A percentile compares a stretch with the other conserved stretches of the same genome.
phyloP scores from a whole-genome alignment of 2,888 invertebrate species.

The Erannis defoliaria region DNA sequence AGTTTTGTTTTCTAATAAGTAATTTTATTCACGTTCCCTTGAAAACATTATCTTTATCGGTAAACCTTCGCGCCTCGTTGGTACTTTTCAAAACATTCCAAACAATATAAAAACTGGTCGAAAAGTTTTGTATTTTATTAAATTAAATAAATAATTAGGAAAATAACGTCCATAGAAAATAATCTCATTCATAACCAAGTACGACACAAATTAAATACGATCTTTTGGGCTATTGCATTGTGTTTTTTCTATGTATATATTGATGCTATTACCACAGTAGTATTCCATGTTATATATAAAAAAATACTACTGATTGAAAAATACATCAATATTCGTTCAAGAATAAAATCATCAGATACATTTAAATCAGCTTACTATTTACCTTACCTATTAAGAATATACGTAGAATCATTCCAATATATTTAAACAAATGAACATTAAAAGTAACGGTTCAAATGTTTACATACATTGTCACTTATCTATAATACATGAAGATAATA shows the following conservation, averaged over 20 bases:
- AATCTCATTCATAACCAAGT: conserved; percentile 64
- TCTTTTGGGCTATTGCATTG: conserved; percentile 86
- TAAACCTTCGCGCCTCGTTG: conserved; percentile 73
- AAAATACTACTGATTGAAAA: conserved; percentile 48
- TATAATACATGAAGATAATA: conserved; percentile 83
- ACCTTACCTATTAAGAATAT: conserved; percentile 85
- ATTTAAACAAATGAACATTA: conserved; percentile 57
- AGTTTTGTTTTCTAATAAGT: conserved; percentile 63
- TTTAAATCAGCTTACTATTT: conserved; percentile 84
- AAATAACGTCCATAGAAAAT: conserved; percentile 59
- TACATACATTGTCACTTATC: conserved; percentile 71
- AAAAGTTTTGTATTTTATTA: conserved; percentile 80
- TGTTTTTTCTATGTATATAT: conserved; percentile 73
- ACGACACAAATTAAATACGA: conserved; percentile 73
- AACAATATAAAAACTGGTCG: conserved; percentile 69
- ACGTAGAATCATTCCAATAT: conserved; percentile 62
- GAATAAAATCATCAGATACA: conserved; percentile 84
- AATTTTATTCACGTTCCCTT: conserved; percentile 78
- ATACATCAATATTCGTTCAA: conserved; percentile 79
- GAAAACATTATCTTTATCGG: conserved; percentile 76
- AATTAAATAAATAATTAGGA: conserved; percentile 57
- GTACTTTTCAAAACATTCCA: conserved; percentile 74
- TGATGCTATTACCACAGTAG: conserved; percentile 58
- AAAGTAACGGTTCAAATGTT: conserved; percentile 48
- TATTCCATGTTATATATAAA: conserved; percentile 23